Evolutionary conservation across 2,113 vertebrate genomes (phyloP).

Genomic region (Anoura caudifer): DNA sequence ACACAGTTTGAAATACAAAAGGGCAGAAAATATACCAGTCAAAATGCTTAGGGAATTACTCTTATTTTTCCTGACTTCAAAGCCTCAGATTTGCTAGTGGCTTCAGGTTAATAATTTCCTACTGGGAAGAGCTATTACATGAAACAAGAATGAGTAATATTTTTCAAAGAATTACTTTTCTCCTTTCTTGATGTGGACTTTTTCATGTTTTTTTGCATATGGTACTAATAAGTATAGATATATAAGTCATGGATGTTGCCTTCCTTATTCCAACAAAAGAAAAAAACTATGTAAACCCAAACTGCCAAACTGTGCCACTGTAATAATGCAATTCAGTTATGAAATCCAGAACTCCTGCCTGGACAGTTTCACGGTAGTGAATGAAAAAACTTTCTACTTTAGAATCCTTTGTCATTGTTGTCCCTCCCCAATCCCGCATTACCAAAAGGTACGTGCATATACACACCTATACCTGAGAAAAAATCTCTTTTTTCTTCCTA

Average conservation of each 20-base stretch:
- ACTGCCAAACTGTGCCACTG: background rate
- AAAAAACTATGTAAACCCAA: background rate
- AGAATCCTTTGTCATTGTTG: background rate
- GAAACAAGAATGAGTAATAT: slow-evolving; percentile 33
- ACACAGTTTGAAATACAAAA: background rate
- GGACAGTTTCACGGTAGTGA: background rate
- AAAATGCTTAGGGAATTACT: background rate
- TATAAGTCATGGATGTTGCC: background rate
- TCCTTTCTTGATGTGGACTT: slow-evolving; percentile 22
- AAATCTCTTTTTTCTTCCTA: background rate
- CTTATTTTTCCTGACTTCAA: slow-evolving; percentile 1
- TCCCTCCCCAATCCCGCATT: background rate
- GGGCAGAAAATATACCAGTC: background rate
- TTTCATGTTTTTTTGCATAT: background rate
- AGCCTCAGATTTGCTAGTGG: background rate
- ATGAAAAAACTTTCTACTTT: background rate
- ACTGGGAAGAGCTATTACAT: background rate
- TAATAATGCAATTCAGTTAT: background rate
- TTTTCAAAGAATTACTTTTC: slow-evolving; percentile 57
- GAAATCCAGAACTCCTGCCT: background rate
- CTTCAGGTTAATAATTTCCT: slow-evolving; percentile 54
- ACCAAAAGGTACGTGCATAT: background rate
- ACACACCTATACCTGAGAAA: background rate
- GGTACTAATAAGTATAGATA: slow-evolving; percentile 12
- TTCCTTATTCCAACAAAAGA: slow-evolving; percentile 5